Evolutionary conservation across 1,140 invertebrate genomes (phyloP), one percentile per base, ranked within the genome.

Genomic region (Drosophila tristis): DNA sequence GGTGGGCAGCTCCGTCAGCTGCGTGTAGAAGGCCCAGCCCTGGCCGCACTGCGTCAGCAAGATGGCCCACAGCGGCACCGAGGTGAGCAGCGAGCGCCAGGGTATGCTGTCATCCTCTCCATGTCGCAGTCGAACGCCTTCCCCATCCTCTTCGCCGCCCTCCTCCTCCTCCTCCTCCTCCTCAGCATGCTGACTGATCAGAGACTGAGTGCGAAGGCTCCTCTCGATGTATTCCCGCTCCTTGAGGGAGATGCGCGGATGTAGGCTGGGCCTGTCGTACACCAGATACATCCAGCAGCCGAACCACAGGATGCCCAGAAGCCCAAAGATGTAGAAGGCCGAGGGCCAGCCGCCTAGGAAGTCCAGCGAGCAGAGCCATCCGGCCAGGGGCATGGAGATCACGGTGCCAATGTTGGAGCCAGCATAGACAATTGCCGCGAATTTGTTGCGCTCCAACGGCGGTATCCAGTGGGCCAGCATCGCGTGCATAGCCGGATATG

Each of bases 11-110:
- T 98, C 97, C 0, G 97, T 98, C 5, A 99, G 93, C 82, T 99
- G 96, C 15, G 97, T 99, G 92, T 99, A 99, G 93, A 98, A 98
- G 4, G 96, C 96, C 97, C 98, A 99, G 49, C 97, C 95, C 84
- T 98, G 96, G 47, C 97, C 97, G 90, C 98, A 97, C 91, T 99
- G 97, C 6, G 97, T 97, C 13, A 97, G 93, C 5, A 96, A 92
- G 61, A 96, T 96, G 1, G 97, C 97, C 97, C 97, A 98, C 48
- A 98, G 93, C 0, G 98, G 97, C 9, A 95, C 82, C 50, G 96
- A 98, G 1, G 94, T 97, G 9, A 97, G 92, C 72, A 99, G 95
- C 43, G 94, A 93, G 35, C 92, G 76, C 97, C 97, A 98, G 2
- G 97, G 97, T 64, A 92, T 91, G 23, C 31, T 31, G 6, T 35